These are phyloP conservation scores for Nyctibius bracteatus DNA, from an alignment of 2,113 vertebrate species.

Conservation along the genomic window DNA sequence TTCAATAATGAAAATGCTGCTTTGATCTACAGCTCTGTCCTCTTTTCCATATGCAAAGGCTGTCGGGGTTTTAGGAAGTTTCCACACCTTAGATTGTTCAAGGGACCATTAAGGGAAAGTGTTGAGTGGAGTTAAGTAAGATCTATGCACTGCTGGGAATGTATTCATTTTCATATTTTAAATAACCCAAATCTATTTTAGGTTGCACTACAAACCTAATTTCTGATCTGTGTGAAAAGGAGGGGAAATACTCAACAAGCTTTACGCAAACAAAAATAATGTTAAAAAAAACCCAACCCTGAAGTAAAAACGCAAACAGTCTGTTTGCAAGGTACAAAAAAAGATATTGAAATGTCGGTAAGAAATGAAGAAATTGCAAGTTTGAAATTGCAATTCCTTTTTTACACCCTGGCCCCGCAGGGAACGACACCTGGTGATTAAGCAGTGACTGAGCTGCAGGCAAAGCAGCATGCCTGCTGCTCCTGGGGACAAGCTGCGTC, in stretches of 20 bases:
- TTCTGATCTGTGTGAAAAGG: background rate
- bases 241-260: background rate
- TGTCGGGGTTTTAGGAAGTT: background rate
- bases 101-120: background rate
- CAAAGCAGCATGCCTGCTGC: background rate
- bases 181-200: background rate
- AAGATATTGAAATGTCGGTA: background rate
- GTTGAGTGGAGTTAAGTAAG: background rate
- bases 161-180: background rate
- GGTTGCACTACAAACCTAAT: background rate
- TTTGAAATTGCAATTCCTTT: background rate
- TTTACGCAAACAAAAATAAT: background rate
- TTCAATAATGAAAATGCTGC: background rate
- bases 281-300: background rate
- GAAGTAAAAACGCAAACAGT: background rate
- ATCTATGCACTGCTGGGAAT: background rate
- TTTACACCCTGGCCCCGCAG: background rate
- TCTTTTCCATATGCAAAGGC: background rate
- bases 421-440: background rate
- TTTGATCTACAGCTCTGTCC: background rate
- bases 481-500: rapidly evolving
- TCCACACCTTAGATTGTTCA: background rate
- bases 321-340: background rate
- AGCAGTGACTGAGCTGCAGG: background rate
- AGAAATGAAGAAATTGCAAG: background rate